Conservation (phyloP, 2,888 invertebrate species). For the Fragum fragum region DNA sequence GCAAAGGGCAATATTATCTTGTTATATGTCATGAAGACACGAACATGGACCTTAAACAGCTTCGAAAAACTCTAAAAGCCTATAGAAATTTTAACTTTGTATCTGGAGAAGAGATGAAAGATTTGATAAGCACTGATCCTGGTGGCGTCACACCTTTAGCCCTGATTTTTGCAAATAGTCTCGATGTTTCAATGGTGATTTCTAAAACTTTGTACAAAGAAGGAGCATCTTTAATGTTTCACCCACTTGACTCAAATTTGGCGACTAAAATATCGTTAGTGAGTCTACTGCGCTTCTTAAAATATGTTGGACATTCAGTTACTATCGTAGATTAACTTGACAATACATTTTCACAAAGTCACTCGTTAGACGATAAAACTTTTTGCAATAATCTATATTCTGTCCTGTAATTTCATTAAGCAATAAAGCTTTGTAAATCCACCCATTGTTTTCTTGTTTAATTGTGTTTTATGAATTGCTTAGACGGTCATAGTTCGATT, state of each 20-base stretch:
- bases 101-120: slow-evolving; percentile 65
- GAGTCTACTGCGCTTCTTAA: slow-evolving; percentile 47
- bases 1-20: slow-evolving; percentile 75
- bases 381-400: too few species aligned
- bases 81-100: slow-evolving; percentile 79
- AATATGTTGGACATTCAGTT: slow-evolving; percentile 41
- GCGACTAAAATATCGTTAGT: slow-evolving; percentile 62
- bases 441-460: too few species aligned
- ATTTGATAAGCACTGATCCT: slow-evolving; percentile 58
- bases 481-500: too few species aligned
- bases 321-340: slow-evolving; percentile 38
- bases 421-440: too few species aligned
- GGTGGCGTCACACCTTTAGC: slow-evolving; percentile 77
- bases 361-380: too few species aligned
- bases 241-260: slow-evolving; percentile 65
- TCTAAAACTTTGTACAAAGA: slow-evolving; percentile 52
- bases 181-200: slow-evolving; percentile 65
- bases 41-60: slow-evolving; percentile 67
- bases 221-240: slow-evolving; percentile 68
- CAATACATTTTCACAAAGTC: too few species aligned
- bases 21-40: slow-evolving; percentile 72
- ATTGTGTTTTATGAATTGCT: too few species aligned
- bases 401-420: too few species aligned
- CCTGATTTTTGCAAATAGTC: slow-evolving; percentile 59
- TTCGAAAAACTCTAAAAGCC: slow-evolving; percentile 69